phyloP scores from a whole-genome alignment of 2,113 vertebrate genomes.

The Halcyon senegalensis region DNA sequence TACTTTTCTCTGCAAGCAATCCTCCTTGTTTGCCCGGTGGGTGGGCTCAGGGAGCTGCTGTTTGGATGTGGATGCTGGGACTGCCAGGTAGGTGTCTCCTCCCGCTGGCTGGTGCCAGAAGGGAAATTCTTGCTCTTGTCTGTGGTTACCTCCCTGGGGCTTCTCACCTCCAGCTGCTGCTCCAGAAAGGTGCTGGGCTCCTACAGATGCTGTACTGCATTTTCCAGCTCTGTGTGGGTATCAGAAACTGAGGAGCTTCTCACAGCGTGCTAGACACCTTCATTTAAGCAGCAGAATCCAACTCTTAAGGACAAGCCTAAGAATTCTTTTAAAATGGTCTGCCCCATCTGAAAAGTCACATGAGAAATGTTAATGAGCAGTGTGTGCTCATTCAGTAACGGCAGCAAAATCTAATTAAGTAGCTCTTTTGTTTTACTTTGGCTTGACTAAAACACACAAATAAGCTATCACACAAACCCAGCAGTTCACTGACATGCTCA shows the following conservation, averaged over 20 bases:
- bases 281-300: neutral
- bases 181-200: neutral
- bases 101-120: accelerated
- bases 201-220: neutral
- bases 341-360: neutral
- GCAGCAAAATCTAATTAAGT: slow-evolving; percentile 18
- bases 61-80: accelerated
- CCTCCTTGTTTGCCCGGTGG: accelerated
- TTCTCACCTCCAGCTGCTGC: neutral
- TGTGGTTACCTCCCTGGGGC: neutral
- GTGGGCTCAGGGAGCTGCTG: accelerated
- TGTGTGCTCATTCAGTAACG: neutral
- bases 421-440: neutral
- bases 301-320: neutral
- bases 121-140: neutral
- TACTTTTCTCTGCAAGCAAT: neutral
- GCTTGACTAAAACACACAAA: neutral
- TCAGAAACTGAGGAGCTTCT: neutral
- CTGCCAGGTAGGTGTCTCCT: neutral
- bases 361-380: neutral
- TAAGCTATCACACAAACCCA: neutral
- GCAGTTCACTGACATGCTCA: neutral
- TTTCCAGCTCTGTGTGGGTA: neutral
- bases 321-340: neutral
- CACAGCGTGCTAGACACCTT: accelerated